A percentile compares a stretch with the other conserved stretches of the same genome.
Conservation (phyloP, 1,140 invertebrate genomes). For the Agrypnia vestita region DNA sequence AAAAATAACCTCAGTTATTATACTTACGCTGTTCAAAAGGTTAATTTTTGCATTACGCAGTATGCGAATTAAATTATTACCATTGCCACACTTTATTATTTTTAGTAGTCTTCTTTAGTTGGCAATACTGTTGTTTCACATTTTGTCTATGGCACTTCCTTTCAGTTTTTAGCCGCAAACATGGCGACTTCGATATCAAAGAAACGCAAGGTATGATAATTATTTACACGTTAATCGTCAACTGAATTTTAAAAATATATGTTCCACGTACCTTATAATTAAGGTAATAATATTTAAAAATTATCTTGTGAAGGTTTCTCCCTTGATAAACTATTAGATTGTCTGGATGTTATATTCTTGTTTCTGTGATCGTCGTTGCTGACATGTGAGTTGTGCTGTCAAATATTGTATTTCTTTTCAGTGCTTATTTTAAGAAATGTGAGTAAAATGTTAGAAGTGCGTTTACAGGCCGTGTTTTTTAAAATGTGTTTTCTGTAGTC, state of each 20-base stretch:
- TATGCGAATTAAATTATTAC: too few species aligned
- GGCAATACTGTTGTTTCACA: not conserved
- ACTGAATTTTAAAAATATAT: constrained; percentile 24
- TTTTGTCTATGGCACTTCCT: constrained; percentile 52
- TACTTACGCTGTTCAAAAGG: too few species aligned
- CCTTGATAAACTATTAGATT: constrained; percentile 40
- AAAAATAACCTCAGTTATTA: too few species aligned
- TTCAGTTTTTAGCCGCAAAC: constrained; percentile 62
- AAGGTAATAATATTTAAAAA: constrained; percentile 15
- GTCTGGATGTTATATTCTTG: constrained; percentile 34
- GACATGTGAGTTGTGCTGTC: constrained; percentile 42
- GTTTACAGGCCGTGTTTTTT: not conserved
- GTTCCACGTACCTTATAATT: not conserved
- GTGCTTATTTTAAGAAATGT: not conserved
- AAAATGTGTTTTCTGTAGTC: not conserved
- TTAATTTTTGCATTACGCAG: too few species aligned
- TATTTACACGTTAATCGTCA: constrained; percentile 22
- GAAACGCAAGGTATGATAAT: constrained; percentile 71
- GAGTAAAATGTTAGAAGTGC: not conserved
- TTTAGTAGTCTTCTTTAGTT: too few species aligned
- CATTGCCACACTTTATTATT: too few species aligned
- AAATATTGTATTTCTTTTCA: constrained; percentile 1
- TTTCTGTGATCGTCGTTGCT: constrained; percentile 31
- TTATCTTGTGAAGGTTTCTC: constrained; percentile 12
- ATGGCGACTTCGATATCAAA: constrained; percentile 72